Conservation (phyloP, 2,888 invertebrate species). For the Apodemia duryi region DNA sequence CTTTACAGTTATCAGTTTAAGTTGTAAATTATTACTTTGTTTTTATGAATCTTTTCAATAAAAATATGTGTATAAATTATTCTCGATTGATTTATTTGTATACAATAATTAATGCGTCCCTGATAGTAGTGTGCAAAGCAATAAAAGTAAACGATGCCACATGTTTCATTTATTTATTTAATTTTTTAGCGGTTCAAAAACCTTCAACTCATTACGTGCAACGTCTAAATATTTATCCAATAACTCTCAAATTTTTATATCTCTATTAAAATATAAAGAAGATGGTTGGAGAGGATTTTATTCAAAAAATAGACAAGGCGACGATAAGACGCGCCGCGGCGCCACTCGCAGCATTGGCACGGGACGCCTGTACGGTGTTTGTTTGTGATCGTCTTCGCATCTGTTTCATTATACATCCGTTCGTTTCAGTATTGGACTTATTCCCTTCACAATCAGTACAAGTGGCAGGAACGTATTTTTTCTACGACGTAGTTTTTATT, state of each 20-base stretch:
- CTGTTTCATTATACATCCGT: conserved; percentile 71
- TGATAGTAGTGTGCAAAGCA: background rate
- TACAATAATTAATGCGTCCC: background rate
- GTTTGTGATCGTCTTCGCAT: conserved; percentile 71
- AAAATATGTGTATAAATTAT: background rate
- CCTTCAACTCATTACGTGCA: background rate
- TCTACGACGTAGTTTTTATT: conserved; percentile 49
- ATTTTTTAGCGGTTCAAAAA: background rate
- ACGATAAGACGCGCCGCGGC: conserved; percentile 53
- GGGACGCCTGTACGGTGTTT: conserved; percentile 53
- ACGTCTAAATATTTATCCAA: conserved; percentile 33
- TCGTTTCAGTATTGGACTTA: conserved; percentile 67
- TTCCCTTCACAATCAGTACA: conserved; percentile 60
- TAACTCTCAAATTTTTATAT: conserved; percentile 22
- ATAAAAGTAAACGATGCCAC: conserved; percentile 1
- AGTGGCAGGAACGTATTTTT: conserved; percentile 47
- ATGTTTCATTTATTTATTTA: conserved; percentile 2
- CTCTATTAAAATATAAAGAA: conserved; percentile 15
- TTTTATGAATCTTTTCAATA: background rate
- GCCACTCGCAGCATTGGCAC: conserved; percentile 68
- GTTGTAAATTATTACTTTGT: too few species aligned
- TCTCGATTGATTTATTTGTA: background rate
- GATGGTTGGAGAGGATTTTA: conserved; percentile 38
- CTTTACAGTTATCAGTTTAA: too few species aligned
- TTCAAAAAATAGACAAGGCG: conserved; percentile 55